Percentiles rank a stretch among this genome's conserved stretches.
Evolutionary conservation across 1,140 invertebrate species (phyloP).

Genomic region (Drosophila guanche): DNA sequence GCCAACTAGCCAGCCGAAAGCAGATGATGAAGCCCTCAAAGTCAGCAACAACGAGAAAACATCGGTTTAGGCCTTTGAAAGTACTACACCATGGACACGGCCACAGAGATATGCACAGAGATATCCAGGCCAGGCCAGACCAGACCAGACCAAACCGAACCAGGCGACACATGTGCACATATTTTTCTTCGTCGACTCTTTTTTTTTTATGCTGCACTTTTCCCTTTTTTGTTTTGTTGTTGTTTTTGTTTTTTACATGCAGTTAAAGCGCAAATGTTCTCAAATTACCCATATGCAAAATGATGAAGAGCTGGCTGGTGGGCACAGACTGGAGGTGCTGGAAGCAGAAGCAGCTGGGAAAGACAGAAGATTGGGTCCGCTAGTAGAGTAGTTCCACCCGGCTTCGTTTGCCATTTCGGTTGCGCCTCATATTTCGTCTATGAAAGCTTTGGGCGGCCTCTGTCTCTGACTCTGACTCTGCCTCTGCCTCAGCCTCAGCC

Average conservation of each 20-base stretch:
- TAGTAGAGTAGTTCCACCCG: constrained; percentile 46
- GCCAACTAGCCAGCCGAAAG: constrained; percentile 72
- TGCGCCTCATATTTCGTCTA: constrained; percentile 79
- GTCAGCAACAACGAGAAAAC: constrained; percentile 67
- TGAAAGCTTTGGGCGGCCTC: constrained; percentile 49
- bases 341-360: constrained; percentile 10
- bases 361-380: constrained; percentile 48
- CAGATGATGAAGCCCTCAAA: constrained; percentile 82
- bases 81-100: constrained; percentile 54
- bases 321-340: constrained; percentile 8
- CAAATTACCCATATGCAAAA: constrained; percentile 78
- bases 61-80: constrained; percentile 82
- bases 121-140: constrained; percentile 20
- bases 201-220: constrained; percentile 39
- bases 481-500: background rate
- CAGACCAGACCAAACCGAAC: constrained; percentile 18
- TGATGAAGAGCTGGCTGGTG: constrained; percentile 10
- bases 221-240: constrained; percentile 33
- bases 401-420: constrained; percentile 72
- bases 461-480: background rate
- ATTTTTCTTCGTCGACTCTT: constrained; percentile 42
- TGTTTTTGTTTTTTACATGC: constrained; percentile 58
- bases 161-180: constrained; percentile 72
- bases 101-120: constrained; percentile 31
- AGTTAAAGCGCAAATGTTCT: constrained; percentile 80